A percentile compares a stretch with the other conserved stretches of the same genome.
phyloP scores from a whole-genome alignment of 2,888 invertebrate species.

The Pseudococcus jackbeardsleyi region DNA sequence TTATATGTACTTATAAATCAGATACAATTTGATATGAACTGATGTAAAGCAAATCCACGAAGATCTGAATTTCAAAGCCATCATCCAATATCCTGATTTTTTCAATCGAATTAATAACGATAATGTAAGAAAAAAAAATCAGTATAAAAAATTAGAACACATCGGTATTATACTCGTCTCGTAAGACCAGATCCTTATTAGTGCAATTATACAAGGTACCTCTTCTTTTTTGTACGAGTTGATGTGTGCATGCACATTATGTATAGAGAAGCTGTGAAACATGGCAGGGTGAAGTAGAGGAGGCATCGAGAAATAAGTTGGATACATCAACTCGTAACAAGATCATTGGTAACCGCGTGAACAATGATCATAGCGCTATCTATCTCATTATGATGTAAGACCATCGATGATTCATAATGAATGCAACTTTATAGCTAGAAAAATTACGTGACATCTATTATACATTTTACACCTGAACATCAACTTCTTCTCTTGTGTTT shows the following conservation, averaged over 20 bases:
- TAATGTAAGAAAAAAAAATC: constrained; percentile 10
- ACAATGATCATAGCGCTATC: constrained; percentile 60
- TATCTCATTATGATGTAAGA: constrained; percentile 64
- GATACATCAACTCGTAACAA: constrained; percentile 52
- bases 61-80: background rate
- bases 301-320: background rate
- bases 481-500: constrained; percentile 35
- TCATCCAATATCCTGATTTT: background rate
- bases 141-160: constrained; percentile 55
- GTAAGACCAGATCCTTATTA: constrained; percentile 62
- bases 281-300: background rate
- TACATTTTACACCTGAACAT: constrained; percentile 61
- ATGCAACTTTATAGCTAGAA: constrained; percentile 49
- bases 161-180: constrained; percentile 52
- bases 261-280: background rate
- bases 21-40: too few species aligned
- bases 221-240: constrained; percentile 34
- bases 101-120: constrained; percentile 32
- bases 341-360: constrained; percentile 56
- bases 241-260: background rate
- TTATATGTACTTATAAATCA: too few species aligned
- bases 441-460: constrained; percentile 63
- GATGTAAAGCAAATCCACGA: background rate
- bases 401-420: constrained; percentile 61
- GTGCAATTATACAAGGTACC: constrained; percentile 58